A percentile compares a stretch with the other conserved stretches of the same genome.
These are phyloP conservation scores for Epirrhoe tristata DNA, from an alignment of 2,888 invertebrate genomes.

Conservation along the genomic window DNA sequence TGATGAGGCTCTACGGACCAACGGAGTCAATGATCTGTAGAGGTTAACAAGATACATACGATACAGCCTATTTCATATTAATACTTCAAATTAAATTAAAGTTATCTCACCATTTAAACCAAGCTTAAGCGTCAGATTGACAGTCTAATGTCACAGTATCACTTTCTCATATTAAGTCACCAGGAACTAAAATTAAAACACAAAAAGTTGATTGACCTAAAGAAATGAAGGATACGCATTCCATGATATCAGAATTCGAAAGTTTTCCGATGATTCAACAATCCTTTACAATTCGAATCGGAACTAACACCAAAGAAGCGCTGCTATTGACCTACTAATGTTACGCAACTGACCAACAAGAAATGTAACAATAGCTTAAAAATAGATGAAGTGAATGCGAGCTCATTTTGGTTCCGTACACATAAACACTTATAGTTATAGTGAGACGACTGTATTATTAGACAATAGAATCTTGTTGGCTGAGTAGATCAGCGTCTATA, in stretches of 20 bases:
- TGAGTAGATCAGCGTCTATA: no score
- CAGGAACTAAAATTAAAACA: not conserved
- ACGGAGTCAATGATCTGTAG: no score
- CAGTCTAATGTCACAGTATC: not conserved
- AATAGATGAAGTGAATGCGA: conserved; percentile 34
- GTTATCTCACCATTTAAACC: no score
- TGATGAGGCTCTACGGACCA: no score
- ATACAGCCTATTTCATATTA: no score
- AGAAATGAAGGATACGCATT: conserved; percentile 30
- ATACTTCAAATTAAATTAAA: no score
- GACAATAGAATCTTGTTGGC: no score
- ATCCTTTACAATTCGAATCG: conserved; percentile 24
- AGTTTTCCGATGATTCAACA: conserved; percentile 29
- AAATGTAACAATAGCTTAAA: conserved; percentile 35
- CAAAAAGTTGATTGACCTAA: conserved; percentile 18
- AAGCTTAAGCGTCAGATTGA: no score
- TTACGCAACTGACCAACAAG: conserved; percentile 50
- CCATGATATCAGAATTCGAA: conserved; percentile 30
- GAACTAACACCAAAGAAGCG: conserved; percentile 19
- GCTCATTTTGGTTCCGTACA: conserved; percentile 23
- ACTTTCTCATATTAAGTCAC: conserved; percentile 1
- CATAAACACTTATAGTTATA: not conserved
- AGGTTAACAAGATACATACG: no score
- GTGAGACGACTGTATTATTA: no score
- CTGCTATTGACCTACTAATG: conserved; percentile 60